A percentile compares a stretch with the other conserved stretches of the same genome.
These are phyloP conservation scores for Diplodus puntazzo DNA, from an alignment of 2,797 vertebrate genomes.

Conservation along the genomic window DNA sequence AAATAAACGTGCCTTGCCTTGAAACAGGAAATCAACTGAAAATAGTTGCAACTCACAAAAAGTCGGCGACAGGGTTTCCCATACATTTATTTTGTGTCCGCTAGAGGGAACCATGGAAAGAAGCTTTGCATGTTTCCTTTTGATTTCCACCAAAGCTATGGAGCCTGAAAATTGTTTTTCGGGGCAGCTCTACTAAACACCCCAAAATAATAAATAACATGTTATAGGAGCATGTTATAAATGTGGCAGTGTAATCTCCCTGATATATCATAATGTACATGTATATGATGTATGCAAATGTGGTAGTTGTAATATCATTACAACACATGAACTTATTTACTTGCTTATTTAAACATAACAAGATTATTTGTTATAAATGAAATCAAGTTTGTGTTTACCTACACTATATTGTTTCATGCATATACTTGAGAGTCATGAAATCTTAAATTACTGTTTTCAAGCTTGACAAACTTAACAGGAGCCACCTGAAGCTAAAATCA, in stretches of 20 bases:
- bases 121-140: no score
- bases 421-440: not conserved
- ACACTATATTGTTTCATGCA: not conserved
- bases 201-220: not conserved
- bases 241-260: not conserved
- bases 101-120: no score
- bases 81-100: no score
- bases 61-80: no score
- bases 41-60: no score
- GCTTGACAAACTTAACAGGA: no score
- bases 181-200: no score
- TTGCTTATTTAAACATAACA: no score
- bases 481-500: constrained; percentile 14
- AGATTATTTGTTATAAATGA: not conserved
- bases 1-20: no score
- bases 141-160: no score
- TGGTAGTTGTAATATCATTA: not conserved
- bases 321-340: not conserved
- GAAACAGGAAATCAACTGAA: no score
- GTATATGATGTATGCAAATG: not conserved
- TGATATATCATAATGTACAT: not conserved
- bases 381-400: not conserved
- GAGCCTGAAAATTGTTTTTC: no score
- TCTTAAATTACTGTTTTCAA: not conserved
- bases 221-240: not conserved